Conservation (phyloP, 2,888 invertebrate genomes). For the Eupithecia exiguata region DNA sequence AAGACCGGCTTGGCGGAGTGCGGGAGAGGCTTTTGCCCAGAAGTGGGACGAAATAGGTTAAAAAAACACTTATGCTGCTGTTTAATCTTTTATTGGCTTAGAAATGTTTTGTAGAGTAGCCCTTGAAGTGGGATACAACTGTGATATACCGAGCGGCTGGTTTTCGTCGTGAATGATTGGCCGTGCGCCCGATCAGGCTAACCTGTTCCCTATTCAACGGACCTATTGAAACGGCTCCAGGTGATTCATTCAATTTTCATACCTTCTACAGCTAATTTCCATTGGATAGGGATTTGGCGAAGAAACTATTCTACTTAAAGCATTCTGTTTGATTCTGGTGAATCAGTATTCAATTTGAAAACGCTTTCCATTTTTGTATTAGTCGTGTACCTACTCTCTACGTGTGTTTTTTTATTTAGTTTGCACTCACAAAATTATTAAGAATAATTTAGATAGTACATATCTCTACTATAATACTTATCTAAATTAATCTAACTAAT, state of each 20-base stretch:
- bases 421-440: background rate
- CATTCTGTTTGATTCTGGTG: background rate
- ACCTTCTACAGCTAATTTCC: conserved; percentile 15
- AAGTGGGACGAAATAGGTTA: too few species aligned
- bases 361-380: background rate
- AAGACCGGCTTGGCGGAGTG: too few species aligned
- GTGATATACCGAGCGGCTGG: conserved; percentile 4
- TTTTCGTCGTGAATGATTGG: conserved; percentile 43
- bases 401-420: background rate
- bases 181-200: conserved; percentile 41
- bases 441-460: background rate
- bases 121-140: background rate
- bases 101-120: background rate
- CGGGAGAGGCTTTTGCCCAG: too few species aligned
- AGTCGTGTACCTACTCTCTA: background rate
- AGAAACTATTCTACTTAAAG: background rate
- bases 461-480: too few species aligned
- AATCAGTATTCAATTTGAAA: background rate
- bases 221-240: conserved; percentile 41
- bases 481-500: too few species aligned
- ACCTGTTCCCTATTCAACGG: conserved; percentile 41
- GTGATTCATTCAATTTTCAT: conserved; percentile 38
- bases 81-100: too few species aligned
- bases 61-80: too few species aligned
- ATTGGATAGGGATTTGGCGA: background rate